Evolutionary conservation across 2,888 invertebrate genomes (phyloP).

Genomic region (Tenthredo distinguenda): DNA sequence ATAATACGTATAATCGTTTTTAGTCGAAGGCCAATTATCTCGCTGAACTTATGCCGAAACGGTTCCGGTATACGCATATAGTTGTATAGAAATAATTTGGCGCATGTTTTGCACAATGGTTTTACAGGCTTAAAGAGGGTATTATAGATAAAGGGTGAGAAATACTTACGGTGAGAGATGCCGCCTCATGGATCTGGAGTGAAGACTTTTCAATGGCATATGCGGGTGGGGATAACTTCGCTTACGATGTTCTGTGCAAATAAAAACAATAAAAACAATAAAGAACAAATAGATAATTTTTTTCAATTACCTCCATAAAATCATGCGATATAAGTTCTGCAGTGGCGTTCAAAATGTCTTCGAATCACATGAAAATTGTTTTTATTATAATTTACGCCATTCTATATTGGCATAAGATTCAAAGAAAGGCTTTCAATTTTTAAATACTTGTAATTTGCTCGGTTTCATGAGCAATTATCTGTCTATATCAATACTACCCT

Average conservation of each 20-base stretch:
- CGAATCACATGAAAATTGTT: neutral
- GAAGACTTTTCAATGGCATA: constrained; percentile 81
- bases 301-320: neutral
- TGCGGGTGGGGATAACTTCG: constrained; percentile 84
- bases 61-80: neutral
- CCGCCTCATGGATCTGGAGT: constrained; percentile 81
- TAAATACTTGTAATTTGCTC: neutral
- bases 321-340: neutral
- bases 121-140: neutral
- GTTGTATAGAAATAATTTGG: neutral
- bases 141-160: neutral
- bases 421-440: neutral
- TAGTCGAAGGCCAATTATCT: neutral
- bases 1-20: neutral
- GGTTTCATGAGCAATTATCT: neutral
- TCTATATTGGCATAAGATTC: neutral
- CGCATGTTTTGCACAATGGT: neutral
- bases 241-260: constrained; percentile 81
- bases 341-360: neutral
- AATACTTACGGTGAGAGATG: constrained; percentile 77
- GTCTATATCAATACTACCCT: too few species aligned
- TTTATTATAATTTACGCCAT: neutral
- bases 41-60: neutral
- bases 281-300: neutral
- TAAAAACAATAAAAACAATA: constrained; percentile 18